Percentiles rank a stretch among this genome's conserved stretches.
phyloP scores from a whole-genome alignment of 2,113 vertebrate genomes.

The Neoarius graeffei region DNA sequence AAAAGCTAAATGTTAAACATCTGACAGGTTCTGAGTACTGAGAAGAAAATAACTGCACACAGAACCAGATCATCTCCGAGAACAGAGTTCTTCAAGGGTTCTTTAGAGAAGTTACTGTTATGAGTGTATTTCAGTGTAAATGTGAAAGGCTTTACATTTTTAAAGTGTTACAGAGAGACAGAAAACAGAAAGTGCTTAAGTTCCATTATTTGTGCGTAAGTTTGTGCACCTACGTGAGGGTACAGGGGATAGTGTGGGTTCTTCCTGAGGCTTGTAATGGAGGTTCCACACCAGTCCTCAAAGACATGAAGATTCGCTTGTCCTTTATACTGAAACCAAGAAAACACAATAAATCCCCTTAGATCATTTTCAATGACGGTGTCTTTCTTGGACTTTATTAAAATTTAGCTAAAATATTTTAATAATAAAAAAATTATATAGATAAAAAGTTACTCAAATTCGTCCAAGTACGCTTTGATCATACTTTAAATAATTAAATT shows the following conservation, averaged over 20 bases:
- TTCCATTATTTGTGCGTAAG: constrained; percentile 7
- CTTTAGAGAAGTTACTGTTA: not conserved
- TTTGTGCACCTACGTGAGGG: constrained; percentile 83
- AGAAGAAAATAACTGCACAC: not conserved
- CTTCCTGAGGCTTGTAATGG: constrained; percentile 78
- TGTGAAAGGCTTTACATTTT: not conserved
- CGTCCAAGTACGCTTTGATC: not conserved
- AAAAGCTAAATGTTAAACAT: not conserved
- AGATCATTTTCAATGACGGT: not conserved
- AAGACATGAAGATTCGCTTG: constrained; percentile 89
- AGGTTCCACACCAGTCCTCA: constrained; percentile 93
- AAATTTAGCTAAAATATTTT: not conserved
- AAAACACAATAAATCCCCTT: not conserved
- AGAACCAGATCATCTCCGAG: not conserved
- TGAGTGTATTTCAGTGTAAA: not conserved
- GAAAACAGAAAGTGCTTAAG: constrained; percentile 6
- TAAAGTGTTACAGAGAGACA: not conserved
- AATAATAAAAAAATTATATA: not conserved
- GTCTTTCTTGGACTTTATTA: not conserved
- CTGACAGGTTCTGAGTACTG: not conserved
- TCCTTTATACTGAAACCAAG: constrained; percentile 78
- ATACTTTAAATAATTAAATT: not conserved
- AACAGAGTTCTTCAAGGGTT: not conserved
- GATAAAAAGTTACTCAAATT: not conserved
- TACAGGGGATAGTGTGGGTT: constrained; percentile 89